Conservation (phyloP, 2,113 vertebrate genomes). For the Dinomys branickii region DNA sequence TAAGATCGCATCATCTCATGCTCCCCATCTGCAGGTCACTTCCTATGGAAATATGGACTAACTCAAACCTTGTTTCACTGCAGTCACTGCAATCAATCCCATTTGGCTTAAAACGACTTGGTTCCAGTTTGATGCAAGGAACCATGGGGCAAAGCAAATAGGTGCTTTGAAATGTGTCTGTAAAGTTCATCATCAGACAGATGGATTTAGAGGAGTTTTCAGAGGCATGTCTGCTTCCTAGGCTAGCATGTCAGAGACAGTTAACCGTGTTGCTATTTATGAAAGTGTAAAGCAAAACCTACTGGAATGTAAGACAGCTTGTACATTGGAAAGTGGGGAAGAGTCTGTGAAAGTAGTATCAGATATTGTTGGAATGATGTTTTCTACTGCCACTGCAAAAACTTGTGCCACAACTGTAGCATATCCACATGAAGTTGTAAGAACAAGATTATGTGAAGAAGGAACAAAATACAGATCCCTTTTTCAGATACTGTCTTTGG, state of each 20-base stretch:
- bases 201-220: slow-evolving; percentile 96
- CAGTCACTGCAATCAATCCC: neutral
- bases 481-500: slow-evolving; percentile 94
- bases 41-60: slow-evolving; percentile 99
- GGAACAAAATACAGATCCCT: slow-evolving; percentile 98
- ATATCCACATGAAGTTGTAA: slow-evolving; percentile 98
- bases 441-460: slow-evolving; percentile 98
- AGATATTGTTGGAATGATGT: slow-evolving; percentile 98
- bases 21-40: slow-evolving; percentile 99
- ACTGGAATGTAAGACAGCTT: slow-evolving; percentile 90
- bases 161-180: slow-evolving; percentile 94
- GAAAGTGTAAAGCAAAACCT: slow-evolving; percentile 97
- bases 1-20: slow-evolving; percentile 99
- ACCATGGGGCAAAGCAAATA: slow-evolving; percentile 94
- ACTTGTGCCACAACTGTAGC: slow-evolving; percentile 97
- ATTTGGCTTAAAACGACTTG: neutral
- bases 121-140: slow-evolving; percentile 83
- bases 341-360: slow-evolving; percentile 93
- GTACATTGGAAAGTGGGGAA: slow-evolving; percentile 91
- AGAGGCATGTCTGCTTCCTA: slow-evolving; percentile 98
- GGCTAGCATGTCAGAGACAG: slow-evolving; percentile 98
- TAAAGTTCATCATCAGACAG: slow-evolving; percentile 96
- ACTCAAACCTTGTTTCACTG: slow-evolving; percentile 95
- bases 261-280: slow-evolving; percentile 99
- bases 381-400: slow-evolving; percentile 98